phyloP scores from a whole-genome alignment of 1,140 invertebrate genomes.

The Drosophila chauvacae region DNA sequence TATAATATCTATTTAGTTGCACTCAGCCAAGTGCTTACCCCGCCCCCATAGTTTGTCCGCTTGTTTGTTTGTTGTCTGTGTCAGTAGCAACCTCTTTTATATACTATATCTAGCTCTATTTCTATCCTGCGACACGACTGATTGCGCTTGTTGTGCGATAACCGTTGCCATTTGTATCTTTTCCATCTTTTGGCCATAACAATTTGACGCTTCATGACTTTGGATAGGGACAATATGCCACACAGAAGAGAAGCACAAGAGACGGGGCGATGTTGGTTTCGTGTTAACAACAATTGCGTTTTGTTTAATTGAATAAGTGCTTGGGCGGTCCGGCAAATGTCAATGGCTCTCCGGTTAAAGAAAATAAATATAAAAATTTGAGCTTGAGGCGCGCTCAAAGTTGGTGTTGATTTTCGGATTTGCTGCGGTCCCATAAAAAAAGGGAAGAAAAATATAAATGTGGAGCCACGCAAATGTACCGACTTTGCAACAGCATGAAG shows the following conservation, averaged over 20 bases:
- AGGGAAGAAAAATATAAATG: slow-evolving; percentile 25
- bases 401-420: slow-evolving; percentile 71
- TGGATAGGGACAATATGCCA: slow-evolving; percentile 51
- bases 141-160: slow-evolving; percentile 75
- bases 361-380: slow-evolving; percentile 45
- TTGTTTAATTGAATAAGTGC: slow-evolving; percentile 79
- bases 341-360: slow-evolving; percentile 52
- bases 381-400: slow-evolving; percentile 16
- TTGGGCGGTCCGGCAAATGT: slow-evolving; percentile 47
- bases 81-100: slow-evolving; percentile 4
- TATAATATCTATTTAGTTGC: slow-evolving; percentile 83
- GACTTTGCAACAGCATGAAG: slow-evolving; percentile 55
- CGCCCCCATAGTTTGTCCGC: slow-evolving; percentile 36
- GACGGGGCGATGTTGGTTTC: slow-evolving; percentile 27
- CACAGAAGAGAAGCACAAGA: background rate
- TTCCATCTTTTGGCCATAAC: slow-evolving; percentile 77
- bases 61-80: slow-evolving; percentile 30
- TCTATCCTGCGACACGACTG: slow-evolving; percentile 65
- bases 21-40: slow-evolving; percentile 74
- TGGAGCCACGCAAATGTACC: slow-evolving; percentile 16
- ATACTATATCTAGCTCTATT: slow-evolving; percentile 15
- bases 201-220: slow-evolving; percentile 83
- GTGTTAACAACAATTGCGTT: slow-evolving; percentile 61
- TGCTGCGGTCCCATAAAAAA: slow-evolving; percentile 15
- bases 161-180: slow-evolving; percentile 76